Base-by-base conservation (phyloP, 1,140 invertebrate species). In the Diabrotica virgifera region DNA sequence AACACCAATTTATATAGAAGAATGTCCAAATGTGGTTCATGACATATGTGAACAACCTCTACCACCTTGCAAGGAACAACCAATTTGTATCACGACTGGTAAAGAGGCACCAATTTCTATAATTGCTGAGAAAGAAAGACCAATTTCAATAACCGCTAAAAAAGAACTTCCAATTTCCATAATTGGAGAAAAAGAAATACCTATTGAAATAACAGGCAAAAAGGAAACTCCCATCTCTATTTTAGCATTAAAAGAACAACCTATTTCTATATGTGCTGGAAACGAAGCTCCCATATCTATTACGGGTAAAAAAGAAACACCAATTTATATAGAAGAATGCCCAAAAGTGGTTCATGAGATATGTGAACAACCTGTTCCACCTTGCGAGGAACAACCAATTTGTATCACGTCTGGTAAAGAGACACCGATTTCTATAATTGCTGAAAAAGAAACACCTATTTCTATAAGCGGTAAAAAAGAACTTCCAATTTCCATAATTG, bases 41-140 rank as follows among this genome's bases (percentile, higher is more conserved):
- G 24, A 24, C 4, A 24, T 24, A 24, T 24, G 24, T 24, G 24
- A 24, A 24, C 1, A 24, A 24, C 24, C 24, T 24, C 24, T 24
- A 2, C 24, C 24, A 24, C 1, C 24, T 24, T 24, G 24, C 4
- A 4, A 38, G 36, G 55, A 57, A 38, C n/a, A 7, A 36, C 36
- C 55, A n/a, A 57, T 57, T 7, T 8, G 10, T n/a, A 36, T 57
- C 11, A 5, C 24, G 12, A 5, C 10, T 36, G 10, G 0, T n/a
- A 12, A 57, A 12, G 55, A 57, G 36, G 36, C 35, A 36, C 55
- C 55, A n/a, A 57, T 57, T 6, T 36, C n/a, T 12, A n/a, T 57
- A 57, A 10, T n/a, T 6, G 35, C 36, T 36, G 9, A 24, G 12
- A 24, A 53, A 13, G 52, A 53, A 53, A 7, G 3, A n/a, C n/a